Conservation (phyloP, 2,113 vertebrate genomes). For the Elephas maximus region DNA sequence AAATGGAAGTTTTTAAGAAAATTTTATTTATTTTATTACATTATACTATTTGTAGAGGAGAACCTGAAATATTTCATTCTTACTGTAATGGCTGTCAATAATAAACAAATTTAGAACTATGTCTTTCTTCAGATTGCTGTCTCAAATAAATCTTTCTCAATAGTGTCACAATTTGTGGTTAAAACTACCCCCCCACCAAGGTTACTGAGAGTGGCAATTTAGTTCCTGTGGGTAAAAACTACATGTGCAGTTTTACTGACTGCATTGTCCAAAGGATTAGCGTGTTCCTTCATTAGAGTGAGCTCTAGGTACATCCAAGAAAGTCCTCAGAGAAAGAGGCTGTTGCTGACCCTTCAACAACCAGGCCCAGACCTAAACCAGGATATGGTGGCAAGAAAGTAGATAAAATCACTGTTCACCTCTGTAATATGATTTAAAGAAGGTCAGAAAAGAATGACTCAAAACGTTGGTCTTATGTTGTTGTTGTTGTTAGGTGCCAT, state of each 20-base stretch:
- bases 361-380: background rate
- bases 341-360: background rate
- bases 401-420: background rate
- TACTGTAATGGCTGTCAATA: conserved; percentile 24
- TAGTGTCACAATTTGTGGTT: background rate
- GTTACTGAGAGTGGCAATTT: background rate
- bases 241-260: background rate
- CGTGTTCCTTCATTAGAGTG: background rate
- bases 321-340: background rate
- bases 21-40: background rate
- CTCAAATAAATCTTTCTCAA: conserved; percentile 20
- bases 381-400: background rate
- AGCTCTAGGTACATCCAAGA: background rate
- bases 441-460: background rate
- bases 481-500: too few relatives aligned
- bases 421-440: background rate
- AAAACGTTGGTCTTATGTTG: too few relatives aligned
- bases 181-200: background rate
- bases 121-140: background rate
- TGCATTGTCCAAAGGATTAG: background rate
- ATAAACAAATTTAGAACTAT: background rate
- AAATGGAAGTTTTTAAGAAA: background rate
- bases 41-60: background rate
- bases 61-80: background rate
- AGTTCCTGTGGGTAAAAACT: background rate